Base-by-base conservation (phyloP, 1,140 invertebrate species). In the Rhopalosiphum padi region DNA sequence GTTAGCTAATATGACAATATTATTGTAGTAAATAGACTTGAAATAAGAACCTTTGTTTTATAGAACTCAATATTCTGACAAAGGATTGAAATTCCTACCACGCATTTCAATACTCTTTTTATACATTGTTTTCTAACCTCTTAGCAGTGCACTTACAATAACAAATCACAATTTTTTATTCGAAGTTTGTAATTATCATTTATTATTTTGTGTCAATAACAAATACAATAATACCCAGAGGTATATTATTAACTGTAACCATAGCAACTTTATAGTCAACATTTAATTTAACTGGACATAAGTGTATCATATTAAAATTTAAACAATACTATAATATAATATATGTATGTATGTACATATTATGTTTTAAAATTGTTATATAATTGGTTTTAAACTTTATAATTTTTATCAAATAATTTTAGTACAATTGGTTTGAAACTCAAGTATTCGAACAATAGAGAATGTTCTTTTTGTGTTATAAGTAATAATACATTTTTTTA, bases 201-300 rank as follows among this genome's bases (percentile, higher is more conserved):
- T 77, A 18, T n/a, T 43, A 21, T 68, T 90, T 8, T 25, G 7
- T 60, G 37, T 41, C 41, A 21, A 46, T 90, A 60, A n/a, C 1
- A 68, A 90, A 30, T 60, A 43, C 30, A 68, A 30, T 68, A 30
- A 77, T 1, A n/a, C 15, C 9, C 60, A 77, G 0, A 68, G 30
- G 60, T 77, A 46, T 68, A 43, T 25, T 41, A 25, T 60, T 60
- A 43, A 68, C 30, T 21, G 91, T 93, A 86, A 85, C 91, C 91
- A 93, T 93, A 86, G 91, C 37, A 86, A 93, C 91, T 86, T 53
- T 25, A 22, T 53, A 37, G 91, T 85, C 91, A 93, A 93, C 91
- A 93, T 53, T 86, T 85, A 85, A 91, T 82, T 46, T 91, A 30
- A 46, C 22, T 77, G 60, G 60, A 77, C 60, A 35, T 77, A 41